Base-by-base conservation (phyloP, 1,140 invertebrate species). In the Propsilocerus akamusi region DNA sequence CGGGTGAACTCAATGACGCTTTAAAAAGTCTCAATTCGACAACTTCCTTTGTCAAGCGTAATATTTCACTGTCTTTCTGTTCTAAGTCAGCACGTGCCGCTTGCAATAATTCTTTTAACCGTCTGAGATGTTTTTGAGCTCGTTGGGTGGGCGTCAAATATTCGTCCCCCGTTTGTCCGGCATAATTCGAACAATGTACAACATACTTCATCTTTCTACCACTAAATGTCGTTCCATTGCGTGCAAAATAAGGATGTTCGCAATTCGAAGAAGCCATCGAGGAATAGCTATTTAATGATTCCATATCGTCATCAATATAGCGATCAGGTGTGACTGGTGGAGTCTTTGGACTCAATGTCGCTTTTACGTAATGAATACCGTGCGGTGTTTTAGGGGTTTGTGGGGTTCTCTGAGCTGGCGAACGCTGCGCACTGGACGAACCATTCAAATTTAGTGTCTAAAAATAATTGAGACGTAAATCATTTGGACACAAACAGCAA, bases 111-210 rank as follows among this genome's bases (percentile, higher is more conserved):
- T 71, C 69, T 73, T 87, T 77, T 7, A 80, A 68, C 48, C 79
- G 77, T 46, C 80, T 72, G 17, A 91, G 78, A 65, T 86, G 83
- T 54, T 76, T 72, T 56, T 84, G 79, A 6, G 84, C 82, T 53
- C 86, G 68, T 60, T 91, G 86, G 1, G 86, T 89, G 3, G 86
- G 86, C 30, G 86, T 89, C 23, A 90, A 69, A 63, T 90, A 90
- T 57, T 87, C 82, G 46, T 85, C 78, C 8, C 75, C 77, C 49
- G 76, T 73, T 26, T 80, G 72, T 0, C 75, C 77, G n/a, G 76
- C 74, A 62, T 83, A 77, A 54, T 80, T 77, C 11, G 80, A 81
- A 60, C 85, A 89, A 62, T 89, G 85, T 24, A 89, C 75, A 25
- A 87, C 80, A 61, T 86, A 86, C 55, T 81, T 80, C 62, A 77